Base-by-base conservation (phyloP, 2,113 vertebrate species). In the Oreochromis aureus region DNA sequence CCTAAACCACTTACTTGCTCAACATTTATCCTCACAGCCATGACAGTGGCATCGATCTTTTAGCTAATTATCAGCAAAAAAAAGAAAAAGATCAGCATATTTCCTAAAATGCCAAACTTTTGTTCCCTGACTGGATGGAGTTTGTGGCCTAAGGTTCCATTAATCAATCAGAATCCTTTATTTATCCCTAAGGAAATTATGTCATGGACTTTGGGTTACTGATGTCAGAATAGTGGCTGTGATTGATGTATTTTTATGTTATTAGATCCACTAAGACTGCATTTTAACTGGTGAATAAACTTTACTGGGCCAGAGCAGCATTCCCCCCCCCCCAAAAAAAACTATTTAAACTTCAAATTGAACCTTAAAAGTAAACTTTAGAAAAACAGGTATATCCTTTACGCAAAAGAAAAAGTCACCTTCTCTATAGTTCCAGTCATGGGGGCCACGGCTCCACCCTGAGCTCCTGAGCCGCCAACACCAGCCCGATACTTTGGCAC, bases 401-500 rank as follows among this genome's bases (percentile, higher is more conserved):
- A 78, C 1, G 6, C 39, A 5, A 19, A 39, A 80, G 53, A 32
- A 5, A 66, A 54, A 71, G 41, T 93, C 95, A 99, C 98, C 98
- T 99, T 99, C 94, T 99, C 99, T 80, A 99, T 97, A 39, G 98
- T 99, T 88, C 99, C 99, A 1, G 98, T 98, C 98, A 99, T 99
- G 44, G 98, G 99, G 0, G 99, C 99, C 55, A 98, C 84, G 1
- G 98, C 94, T 15, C 97, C 97, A 2, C 97, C 96, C 34, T 96
- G 97, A 13, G 90, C 80, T 36, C 93, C 97, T 3, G 93, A 91
- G 4, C 96, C 94, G 59, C 97, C 97, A 82, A 94, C 92, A 9
- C 94, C 97, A 18, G 97, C 97, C 88, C 98, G 95, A 89, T 97
- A 97, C 88, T 97, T 98, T 11, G 98, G 98, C 54, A 98, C 94